Percentiles rank a stretch among this genome's conserved stretches.
These are phyloP conservation scores for Heliconius aoede DNA, from an alignment of 2,888 invertebrate species.

Conservation along the genomic window DNA sequence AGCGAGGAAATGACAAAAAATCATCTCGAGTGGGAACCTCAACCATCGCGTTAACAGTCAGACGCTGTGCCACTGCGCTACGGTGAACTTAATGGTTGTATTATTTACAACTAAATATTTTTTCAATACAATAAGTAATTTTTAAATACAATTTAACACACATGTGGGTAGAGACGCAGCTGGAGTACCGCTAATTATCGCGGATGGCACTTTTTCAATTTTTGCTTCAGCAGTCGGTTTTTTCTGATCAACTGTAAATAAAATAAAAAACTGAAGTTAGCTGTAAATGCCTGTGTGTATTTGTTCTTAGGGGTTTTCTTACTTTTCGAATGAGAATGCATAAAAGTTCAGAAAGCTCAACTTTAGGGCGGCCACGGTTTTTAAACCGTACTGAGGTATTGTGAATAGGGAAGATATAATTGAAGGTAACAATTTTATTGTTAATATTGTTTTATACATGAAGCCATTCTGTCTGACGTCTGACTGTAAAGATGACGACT, in stretches of 20 bases:
- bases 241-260: constrained; percentile 48
- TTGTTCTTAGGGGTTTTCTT: too few relatives aligned
- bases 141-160: background rate
- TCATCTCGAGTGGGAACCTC: background rate
- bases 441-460: too few relatives aligned
- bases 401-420: too few relatives aligned
- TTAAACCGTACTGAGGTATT: too few relatives aligned
- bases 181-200: constrained; percentile 53
- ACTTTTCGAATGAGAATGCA: too few relatives aligned
- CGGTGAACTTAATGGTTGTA: background rate
- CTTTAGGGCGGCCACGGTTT: too few relatives aligned
- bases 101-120: background rate
- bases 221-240: constrained; percentile 45
- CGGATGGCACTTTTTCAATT: constrained; percentile 46
- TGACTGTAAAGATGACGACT: too few relatives aligned
- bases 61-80: background rate
- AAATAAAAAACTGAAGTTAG: constrained; percentile 2
- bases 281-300: too few relatives aligned
- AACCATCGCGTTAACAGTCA: background rate
- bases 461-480: too few relatives aligned
- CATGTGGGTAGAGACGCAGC: constrained; percentile 46
- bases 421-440: too few relatives aligned
- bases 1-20: background rate
- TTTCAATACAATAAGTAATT: background rate
- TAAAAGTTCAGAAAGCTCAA: too few relatives aligned